Percentiles rank a stretch among this genome's conserved stretches.
Evolutionary conservation across 2,113 vertebrate genomes (phyloP).

Genomic region (Lepidothrix coronata): DNA sequence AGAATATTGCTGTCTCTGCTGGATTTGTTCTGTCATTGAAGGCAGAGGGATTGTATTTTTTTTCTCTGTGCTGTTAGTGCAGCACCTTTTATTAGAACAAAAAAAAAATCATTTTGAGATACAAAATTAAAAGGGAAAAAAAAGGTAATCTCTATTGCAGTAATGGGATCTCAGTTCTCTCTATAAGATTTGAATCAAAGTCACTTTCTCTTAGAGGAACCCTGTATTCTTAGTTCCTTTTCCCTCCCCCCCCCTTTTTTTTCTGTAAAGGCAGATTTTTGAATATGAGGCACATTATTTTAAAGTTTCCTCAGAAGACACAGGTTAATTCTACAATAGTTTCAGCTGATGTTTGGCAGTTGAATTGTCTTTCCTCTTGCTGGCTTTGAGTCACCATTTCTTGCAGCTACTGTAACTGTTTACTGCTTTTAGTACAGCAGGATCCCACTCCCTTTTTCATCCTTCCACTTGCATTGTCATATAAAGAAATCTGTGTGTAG

Average conservation of each 20-base stretch:
- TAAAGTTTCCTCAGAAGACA: not conserved
- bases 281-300: not conserved
- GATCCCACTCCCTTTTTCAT: not conserved
- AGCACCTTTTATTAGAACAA: not conserved
- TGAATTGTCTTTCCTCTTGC: not conserved
- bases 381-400: not conserved
- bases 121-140: not conserved
- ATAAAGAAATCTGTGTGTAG: not conserved
- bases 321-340: not conserved
- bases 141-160: not conserved
- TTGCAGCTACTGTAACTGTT: not conserved
- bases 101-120: not conserved
- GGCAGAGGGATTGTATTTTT: not conserved
- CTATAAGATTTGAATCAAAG: not conserved
- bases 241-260: not conserved
- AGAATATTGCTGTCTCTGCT: not conserved
- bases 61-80: not conserved
- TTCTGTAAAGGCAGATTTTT: not conserved
- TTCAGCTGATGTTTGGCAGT: not conserved
- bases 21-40: not conserved
- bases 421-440: not conserved
- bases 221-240: not conserved
- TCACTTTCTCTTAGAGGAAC: not conserved
- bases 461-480: not conserved
- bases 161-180: not conserved